Conservation (phyloP, 2,797 vertebrate genomes). For the Echeneis naucrates region DNA sequence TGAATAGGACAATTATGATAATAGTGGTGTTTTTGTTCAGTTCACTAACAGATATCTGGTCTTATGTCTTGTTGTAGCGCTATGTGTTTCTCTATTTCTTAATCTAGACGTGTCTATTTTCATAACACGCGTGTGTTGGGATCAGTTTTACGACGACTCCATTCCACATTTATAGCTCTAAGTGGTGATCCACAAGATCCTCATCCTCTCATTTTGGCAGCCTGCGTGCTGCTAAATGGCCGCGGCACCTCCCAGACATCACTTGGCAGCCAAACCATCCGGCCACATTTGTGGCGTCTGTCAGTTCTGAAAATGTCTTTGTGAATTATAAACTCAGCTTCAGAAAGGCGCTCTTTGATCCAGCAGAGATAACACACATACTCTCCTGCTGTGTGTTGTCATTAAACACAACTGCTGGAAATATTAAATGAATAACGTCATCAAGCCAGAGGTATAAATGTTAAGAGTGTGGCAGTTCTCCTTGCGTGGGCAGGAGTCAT, state of each 20-base stretch:
- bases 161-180: slow-evolving; percentile 59
- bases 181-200: slow-evolving; percentile 37
- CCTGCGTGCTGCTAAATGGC: slow-evolving; percentile 40
- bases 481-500: slow-evolving; percentile 12
- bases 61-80: background rate
- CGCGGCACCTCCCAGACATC: slow-evolving; percentile 44
- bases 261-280: slow-evolving; percentile 15
- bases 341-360: background rate
- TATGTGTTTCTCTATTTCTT: background rate
- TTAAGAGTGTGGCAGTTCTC: background rate
- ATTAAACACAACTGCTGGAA: background rate
- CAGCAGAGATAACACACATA: background rate
- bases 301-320: slow-evolving; percentile 4
- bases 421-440: slow-evolving; percentile 1
- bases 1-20: background rate
- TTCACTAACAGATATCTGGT: background rate
- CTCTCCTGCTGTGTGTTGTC: background rate
- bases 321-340: slow-evolving; percentile 4
- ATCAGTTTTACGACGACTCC: slow-evolving; percentile 47
- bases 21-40: background rate
- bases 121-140: slow-evolving; percentile 26
- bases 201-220: slow-evolving; percentile 52
- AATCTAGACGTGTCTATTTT: slow-evolving; percentile 26
- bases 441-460: background rate
- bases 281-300: slow-evolving; percentile 11